phyloP scores from a whole-genome alignment of 64 coral and sea anemone species.

The Catalaphyllia jardinei region DNA sequence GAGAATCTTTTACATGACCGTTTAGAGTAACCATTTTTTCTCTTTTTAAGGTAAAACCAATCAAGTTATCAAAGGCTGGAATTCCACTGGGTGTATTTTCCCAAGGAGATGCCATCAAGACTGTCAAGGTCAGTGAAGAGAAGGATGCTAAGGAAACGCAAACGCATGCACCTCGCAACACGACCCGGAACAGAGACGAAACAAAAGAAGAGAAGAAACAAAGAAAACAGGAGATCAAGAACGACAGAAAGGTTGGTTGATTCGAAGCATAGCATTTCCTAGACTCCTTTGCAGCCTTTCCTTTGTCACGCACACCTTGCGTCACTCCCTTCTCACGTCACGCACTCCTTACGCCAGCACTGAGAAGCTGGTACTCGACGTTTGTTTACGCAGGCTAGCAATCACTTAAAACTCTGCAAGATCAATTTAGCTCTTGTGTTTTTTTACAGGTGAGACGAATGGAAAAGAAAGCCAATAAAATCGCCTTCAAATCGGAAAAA shows the following conservation, averaged over 20 bases:
- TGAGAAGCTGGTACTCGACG: too few relatives aligned
- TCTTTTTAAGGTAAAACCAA: constrained; percentile 58
- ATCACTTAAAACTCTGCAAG: not conserved
- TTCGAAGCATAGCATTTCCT: not conserved
- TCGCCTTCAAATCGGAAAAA: constrained; percentile 88
- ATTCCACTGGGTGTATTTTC: constrained; percentile 92
- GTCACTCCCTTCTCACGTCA: too few relatives aligned
- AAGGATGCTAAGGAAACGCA: not conserved
- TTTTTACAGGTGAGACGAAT: constrained; percentile 69
- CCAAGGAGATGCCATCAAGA: constrained; percentile 30
- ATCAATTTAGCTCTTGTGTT: not conserved
- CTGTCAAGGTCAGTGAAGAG: constrained; percentile 3
- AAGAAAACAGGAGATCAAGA: constrained; percentile 90
- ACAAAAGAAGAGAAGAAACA: constrained; percentile 86
- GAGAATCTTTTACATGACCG: not conserved
- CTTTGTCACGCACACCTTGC: not conserved
- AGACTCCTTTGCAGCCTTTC: not conserved
- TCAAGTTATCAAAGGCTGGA: constrained; percentile 86
- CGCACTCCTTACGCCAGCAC: too few relatives aligned
- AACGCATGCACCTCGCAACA: not conserved
- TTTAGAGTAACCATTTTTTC: not conserved
- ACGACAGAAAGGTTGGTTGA: constrained; percentile 79
- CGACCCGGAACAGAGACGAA: constrained; percentile 44
- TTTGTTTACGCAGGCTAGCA: too few relatives aligned
- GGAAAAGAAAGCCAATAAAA: constrained; percentile 93